These are phyloP conservation scores for Sinosuthora webbiana DNA, from an alignment of 2,113 vertebrate species.

Conservation along the genomic window DNA sequence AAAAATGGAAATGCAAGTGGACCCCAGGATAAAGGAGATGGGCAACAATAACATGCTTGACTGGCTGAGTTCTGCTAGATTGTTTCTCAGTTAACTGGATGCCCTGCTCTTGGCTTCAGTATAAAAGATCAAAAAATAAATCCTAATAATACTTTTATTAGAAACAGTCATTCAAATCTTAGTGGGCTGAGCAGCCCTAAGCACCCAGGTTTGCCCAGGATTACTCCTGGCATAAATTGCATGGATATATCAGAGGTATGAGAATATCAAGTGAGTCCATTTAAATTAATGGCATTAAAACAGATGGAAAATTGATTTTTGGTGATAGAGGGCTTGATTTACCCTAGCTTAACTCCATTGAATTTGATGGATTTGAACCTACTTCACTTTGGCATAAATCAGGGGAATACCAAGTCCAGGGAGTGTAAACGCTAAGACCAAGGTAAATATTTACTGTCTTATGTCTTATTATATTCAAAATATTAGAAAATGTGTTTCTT, in stretches of 20 bases:
- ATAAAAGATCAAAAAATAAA: neutral
- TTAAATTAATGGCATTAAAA: conserved; percentile 63
- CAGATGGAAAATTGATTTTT: conserved; percentile 62
- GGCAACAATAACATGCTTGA: neutral
- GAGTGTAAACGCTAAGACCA: conserved; percentile 29
- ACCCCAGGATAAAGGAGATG: neutral
- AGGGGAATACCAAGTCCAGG: neutral
- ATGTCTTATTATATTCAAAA: conserved; percentile 13
- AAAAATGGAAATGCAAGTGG: neutral
- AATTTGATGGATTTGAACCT: neutral
- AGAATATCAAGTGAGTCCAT: conserved; percentile 51
- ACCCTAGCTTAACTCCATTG: neutral
- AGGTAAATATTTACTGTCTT: conserved; percentile 35
- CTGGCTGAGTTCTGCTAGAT: neutral
- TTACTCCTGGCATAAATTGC: neutral
- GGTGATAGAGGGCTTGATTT: conserved; percentile 18
- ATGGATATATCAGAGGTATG: neutral
- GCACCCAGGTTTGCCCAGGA: neutral
- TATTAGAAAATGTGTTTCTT: neutral
- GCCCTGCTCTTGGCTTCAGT: neutral
- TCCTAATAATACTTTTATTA: neutral
- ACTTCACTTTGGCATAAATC: neutral
- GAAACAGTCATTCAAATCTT: neutral
- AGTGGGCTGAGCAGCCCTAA: neutral
- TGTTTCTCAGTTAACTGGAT: neutral